These are phyloP conservation scores for Geococcyx californianus DNA, from an alignment of 2,113 vertebrate genomes.

Conservation along the genomic window DNA sequence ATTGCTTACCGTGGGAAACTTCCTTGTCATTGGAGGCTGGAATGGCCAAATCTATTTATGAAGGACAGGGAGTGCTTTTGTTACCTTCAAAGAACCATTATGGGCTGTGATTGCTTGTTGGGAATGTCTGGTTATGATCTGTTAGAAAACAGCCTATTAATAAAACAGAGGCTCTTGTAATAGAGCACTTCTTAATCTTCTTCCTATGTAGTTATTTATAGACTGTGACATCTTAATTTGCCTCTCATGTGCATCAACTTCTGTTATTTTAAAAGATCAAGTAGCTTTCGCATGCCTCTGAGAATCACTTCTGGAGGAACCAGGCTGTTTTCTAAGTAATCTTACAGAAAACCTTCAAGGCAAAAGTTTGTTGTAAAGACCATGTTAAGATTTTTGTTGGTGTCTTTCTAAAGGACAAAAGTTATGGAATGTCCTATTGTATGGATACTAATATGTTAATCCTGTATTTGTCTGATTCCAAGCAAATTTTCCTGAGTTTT, in stretches of 20 bases:
- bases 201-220: conserved; percentile 62
- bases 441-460: not conserved
- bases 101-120: not conserved
- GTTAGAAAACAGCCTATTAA: conserved; percentile 68
- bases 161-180: conserved; percentile 47
- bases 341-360: not conserved
- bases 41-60: not conserved
- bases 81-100: conserved; percentile 44
- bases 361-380: not conserved
- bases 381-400: not conserved
- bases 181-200: conserved; percentile 45
- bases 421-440: not conserved
- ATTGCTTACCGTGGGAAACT: conserved; percentile 20
- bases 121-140: conserved; percentile 51
- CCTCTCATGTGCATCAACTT: conserved; percentile 21
- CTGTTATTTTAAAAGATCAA: conserved; percentile 55
- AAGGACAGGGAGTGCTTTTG: conserved; percentile 44
- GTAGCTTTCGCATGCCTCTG: conserved; percentile 13
- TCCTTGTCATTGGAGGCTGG: not conserved
- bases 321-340: not conserved
- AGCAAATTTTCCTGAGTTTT: not conserved
- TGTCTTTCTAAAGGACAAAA: not conserved
- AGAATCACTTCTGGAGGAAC: conserved; percentile 7
- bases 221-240: conserved; percentile 52
- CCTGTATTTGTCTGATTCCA: not conserved